Percentiles rank a stretch among this genome's conserved stretches.
phyloP scores from a whole-genome alignment of 2,113 vertebrate genomes.

The Bubo bubo region DNA sequence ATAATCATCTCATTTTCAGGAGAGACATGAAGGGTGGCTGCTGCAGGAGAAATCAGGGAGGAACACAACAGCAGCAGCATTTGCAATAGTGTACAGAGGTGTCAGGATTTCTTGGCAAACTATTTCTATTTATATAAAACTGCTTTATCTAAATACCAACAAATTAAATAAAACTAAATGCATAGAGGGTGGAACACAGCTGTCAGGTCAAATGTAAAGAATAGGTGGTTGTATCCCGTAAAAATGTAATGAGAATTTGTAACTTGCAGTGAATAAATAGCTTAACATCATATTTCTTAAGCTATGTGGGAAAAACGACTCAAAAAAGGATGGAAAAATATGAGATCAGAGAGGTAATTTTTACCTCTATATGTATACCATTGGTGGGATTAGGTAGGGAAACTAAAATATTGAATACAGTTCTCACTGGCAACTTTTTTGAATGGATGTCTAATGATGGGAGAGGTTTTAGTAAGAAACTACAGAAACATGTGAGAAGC shows the following conservation, averaged over 20 bases:
- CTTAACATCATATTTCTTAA: not conserved
- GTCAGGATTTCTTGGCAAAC: not conserved
- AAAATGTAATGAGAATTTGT: not conserved
- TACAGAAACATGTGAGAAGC: not conserved
- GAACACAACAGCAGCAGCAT: not conserved
- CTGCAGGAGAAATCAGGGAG: not conserved
- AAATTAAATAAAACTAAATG: not conserved
- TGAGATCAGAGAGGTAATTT: not conserved
- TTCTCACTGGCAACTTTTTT: not conserved
- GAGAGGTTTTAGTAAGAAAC: not conserved
- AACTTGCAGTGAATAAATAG: not conserved
- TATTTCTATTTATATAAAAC: not conserved
- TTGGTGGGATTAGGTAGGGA: not conserved
- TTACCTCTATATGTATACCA: not conserved
- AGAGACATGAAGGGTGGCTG: not conserved
- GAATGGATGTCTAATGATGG: not conserved
- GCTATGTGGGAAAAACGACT: not conserved
- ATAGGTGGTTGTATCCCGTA: not conserved
- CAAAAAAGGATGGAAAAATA: not conserved
- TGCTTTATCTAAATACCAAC: not conserved
- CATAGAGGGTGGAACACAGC: not conserved
- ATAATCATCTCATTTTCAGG: not conserved
- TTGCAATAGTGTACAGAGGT: not conserved
- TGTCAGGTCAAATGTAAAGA: not conserved
- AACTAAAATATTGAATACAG: not conserved